Conservation (phyloP, 2,113 vertebrate genomes). For the Bubalus kerabau region DNA sequence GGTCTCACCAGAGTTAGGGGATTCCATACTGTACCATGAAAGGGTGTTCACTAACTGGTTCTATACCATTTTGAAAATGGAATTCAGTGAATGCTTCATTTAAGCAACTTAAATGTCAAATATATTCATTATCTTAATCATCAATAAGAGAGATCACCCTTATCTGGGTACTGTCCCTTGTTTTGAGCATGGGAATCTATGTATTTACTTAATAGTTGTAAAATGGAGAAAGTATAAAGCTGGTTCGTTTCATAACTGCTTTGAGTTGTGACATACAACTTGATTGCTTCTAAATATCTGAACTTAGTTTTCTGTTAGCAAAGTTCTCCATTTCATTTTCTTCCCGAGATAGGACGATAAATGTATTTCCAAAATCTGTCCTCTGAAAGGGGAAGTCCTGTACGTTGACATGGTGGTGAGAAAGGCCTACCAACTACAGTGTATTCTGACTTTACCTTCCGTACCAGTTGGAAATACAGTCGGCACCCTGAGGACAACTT, state of each 20-base stretch:
- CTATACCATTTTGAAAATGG: not conserved
- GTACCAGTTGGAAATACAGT: not conserved
- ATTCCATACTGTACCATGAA: not conserved
- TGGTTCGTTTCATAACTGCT: not conserved
- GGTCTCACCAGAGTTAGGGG: not conserved
- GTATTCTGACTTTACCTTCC: not conserved
- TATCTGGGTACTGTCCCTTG: not conserved
- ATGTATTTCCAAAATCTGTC: not conserved
- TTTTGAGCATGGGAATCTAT: not conserved
- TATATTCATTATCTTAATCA: not conserved
- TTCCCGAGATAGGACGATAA: not conserved
- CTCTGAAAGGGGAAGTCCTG: not conserved
- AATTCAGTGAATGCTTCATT: not conserved
- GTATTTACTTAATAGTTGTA: not conserved
- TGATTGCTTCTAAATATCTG: not conserved
- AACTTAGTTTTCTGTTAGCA: not conserved
- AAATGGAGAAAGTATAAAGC: not conserved
- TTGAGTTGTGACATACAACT: not conserved
- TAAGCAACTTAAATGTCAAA: not conserved
- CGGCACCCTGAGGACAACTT: not conserved
- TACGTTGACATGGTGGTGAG: not conserved
- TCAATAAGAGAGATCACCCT: not conserved
- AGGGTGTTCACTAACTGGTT: not conserved
- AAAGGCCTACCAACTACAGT: not conserved
- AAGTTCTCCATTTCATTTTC: not conserved